These are phyloP conservation scores for Drosophila saltans DNA, from an alignment of 1,140 invertebrate species.

Conservation along the genomic window DNA sequence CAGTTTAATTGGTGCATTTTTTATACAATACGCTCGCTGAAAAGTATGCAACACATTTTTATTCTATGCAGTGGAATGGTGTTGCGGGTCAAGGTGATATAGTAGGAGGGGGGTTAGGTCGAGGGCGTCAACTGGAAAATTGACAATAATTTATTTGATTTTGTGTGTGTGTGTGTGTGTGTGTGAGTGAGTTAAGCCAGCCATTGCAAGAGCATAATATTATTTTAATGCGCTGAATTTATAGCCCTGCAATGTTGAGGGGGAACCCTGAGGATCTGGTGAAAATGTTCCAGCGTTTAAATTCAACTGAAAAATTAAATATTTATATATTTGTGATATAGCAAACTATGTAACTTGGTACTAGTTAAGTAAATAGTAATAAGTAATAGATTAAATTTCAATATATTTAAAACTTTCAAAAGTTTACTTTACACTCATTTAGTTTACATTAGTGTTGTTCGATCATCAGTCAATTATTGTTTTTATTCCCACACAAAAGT, in stretches of 20 bases:
- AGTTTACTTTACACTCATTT: too few species aligned
- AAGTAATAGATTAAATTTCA: too few species aligned
- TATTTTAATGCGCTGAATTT: slow-evolving; percentile 75
- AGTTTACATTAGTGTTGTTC: too few species aligned
- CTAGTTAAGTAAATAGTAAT: too few species aligned
- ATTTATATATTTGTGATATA: too few species aligned
- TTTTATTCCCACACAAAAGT: too few species aligned
- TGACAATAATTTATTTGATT: slow-evolving; percentile 82
- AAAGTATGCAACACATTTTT: slow-evolving; percentile 59
- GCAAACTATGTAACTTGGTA: too few species aligned
- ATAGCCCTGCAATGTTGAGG: slow-evolving; percentile 40
- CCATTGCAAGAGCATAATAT: slow-evolving; percentile 53
- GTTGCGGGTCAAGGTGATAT: slow-evolving; percentile 2
- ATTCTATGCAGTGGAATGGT: slow-evolving; percentile 1
- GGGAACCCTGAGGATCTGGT: not conserved
- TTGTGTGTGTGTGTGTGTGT: slow-evolving; percentile 27
- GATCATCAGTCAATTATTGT: too few species aligned
- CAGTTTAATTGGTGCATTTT: slow-evolving; percentile 83
- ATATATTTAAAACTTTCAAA: too few species aligned
- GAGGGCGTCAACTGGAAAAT: slow-evolving; percentile 67
- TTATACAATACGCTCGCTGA: slow-evolving; percentile 50
- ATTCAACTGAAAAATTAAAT: not conserved
- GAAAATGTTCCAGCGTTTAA: slow-evolving; percentile 3
- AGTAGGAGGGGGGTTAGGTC: slow-evolving; percentile 27
- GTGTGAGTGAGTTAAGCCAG: slow-evolving; percentile 40